Evolutionary conservation across 64 coral and sea anemone species (phyloP), one percentile per base, ranked within the genome.

Genomic region (Porites lutea): DNA sequence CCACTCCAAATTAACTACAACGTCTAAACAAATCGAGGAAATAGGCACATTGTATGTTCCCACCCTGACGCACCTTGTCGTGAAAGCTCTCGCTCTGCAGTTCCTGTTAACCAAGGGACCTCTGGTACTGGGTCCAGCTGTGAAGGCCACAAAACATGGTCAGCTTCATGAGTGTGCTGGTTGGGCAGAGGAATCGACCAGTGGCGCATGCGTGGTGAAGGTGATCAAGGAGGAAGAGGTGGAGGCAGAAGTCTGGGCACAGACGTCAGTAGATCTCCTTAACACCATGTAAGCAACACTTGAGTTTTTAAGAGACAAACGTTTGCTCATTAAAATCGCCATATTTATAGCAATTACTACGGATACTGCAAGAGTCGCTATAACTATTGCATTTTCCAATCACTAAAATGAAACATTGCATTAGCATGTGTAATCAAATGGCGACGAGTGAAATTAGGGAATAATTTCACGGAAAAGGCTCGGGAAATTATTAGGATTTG

Each of bases 221-320:
- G 50, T 82, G 8, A 23, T 82, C 48, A 55, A 55, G 14, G 69
- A 82, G 23, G 72, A 72, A 1, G 51, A 51, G 48, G 76, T 90
- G 65, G 89, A 61, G 8, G 8, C 63, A 65, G 68, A 82, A 11
- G 89, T 90, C 4, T 90, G 89, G 89, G 64, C 50, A 2, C 89
- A 90, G 55, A 81, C 75, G 0, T 52, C 79, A 19, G 16, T 90
- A 50, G 89, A 90, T 64, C 23, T 63, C 22, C 43, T 82, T 53
- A 77, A 90, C 66, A 3, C 61, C 13, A 71, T 52, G 89, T 90
- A 71, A 90, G 89, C 72, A n/a, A 69, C 6, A 69, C 0, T 4
- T 64, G 0, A 37, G 27, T 37, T 37, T 37, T 37, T 0, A 37
- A 37, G 27, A 0, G 27, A 37, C 27, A 37, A 37, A 37, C 0